These are phyloP conservation scores for Drosophila infuscata DNA, from an alignment of 2,888 invertebrate genomes.

Conservation along the genomic window DNA sequence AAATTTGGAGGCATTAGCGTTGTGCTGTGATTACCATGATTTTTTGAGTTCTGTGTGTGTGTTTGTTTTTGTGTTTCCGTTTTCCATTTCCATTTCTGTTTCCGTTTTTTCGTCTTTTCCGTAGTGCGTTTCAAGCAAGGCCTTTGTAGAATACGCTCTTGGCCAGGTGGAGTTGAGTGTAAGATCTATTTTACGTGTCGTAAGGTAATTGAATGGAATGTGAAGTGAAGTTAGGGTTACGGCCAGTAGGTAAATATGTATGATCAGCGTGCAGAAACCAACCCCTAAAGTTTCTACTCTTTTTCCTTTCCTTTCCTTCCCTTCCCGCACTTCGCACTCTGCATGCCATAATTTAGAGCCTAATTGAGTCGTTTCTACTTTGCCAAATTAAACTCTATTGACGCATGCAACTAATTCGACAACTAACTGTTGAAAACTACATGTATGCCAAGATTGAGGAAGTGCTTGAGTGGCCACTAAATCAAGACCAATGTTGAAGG, in stretches of 20 bases:
- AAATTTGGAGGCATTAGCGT: not conserved
- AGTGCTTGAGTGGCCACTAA: not conserved
- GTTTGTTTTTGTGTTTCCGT: not conserved
- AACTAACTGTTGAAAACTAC: conserved; percentile 42
- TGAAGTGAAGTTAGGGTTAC: conserved; percentile 62
- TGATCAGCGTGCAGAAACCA: conserved; percentile 28
- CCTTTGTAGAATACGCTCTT: conserved; percentile 69
- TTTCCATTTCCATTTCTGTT: conserved; percentile 1
- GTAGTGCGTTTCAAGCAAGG: conserved; percentile 68
- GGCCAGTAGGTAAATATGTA: conserved; percentile 68
- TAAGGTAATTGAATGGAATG: conserved; percentile 72
- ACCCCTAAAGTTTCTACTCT: not conserved
- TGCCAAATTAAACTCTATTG: conserved; percentile 47
- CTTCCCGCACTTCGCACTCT: conserved; percentile 5
- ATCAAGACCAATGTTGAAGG: not conserved
- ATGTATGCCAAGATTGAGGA: not conserved
- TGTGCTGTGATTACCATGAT: conserved; percentile 8
- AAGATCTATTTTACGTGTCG: conserved; percentile 67
- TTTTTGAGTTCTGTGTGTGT: not conserved
- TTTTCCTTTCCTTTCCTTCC: not conserved
- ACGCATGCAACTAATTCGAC: conserved; percentile 48
- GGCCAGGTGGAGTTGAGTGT: conserved; percentile 72
- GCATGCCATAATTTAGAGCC: conserved; percentile 7
- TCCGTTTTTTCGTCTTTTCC: conserved; percentile 18
- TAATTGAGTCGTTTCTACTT: conserved; percentile 24